These are phyloP conservation scores for Rhadinocentrus ornatus DNA, from an alignment of 2,797 vertebrate genomes.

Conservation along the genomic window DNA sequence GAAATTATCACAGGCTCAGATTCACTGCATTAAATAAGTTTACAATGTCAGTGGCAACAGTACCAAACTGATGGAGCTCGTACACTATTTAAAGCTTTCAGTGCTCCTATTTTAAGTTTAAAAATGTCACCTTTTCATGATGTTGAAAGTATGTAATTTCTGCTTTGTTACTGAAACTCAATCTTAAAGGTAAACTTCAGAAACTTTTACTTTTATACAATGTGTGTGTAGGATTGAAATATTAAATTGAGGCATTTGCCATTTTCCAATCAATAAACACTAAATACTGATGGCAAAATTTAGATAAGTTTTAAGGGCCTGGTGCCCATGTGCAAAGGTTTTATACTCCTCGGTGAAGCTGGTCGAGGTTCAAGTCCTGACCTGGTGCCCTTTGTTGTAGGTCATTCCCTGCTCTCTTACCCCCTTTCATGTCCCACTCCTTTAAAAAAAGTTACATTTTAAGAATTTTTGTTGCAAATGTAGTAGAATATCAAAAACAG, in stretches of 20 bases:
- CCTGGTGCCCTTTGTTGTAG: too few relatives aligned
- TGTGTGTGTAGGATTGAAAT: not conserved
- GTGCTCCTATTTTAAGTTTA: too few relatives aligned
- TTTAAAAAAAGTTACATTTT: too few relatives aligned
- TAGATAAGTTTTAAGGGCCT: not conserved
- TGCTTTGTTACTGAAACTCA: not conserved
- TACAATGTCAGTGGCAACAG: not conserved
- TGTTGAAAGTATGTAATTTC: too few relatives aligned
- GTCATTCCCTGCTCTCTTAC: not conserved
- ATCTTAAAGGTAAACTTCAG: not conserved
- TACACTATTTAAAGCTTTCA: too few relatives aligned
- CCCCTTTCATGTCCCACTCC: too few relatives aligned
- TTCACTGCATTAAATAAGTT: not conserved
- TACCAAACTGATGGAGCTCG: not conserved
- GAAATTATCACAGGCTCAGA: not conserved
- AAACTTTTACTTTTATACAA: not conserved
- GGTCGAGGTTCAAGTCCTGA: too few relatives aligned
- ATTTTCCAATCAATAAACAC: too few relatives aligned
- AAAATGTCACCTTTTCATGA: too few relatives aligned
- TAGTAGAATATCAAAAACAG: not conserved
- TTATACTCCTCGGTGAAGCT: too few relatives aligned
- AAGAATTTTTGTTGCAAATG: too few relatives aligned
- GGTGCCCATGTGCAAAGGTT: too few relatives aligned
- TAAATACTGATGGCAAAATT: not conserved
- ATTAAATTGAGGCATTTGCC: not conserved